These are phyloP conservation scores for Campopleginae sp. DNA, from an alignment of 2,888 invertebrate species.

Conservation along the genomic window DNA sequence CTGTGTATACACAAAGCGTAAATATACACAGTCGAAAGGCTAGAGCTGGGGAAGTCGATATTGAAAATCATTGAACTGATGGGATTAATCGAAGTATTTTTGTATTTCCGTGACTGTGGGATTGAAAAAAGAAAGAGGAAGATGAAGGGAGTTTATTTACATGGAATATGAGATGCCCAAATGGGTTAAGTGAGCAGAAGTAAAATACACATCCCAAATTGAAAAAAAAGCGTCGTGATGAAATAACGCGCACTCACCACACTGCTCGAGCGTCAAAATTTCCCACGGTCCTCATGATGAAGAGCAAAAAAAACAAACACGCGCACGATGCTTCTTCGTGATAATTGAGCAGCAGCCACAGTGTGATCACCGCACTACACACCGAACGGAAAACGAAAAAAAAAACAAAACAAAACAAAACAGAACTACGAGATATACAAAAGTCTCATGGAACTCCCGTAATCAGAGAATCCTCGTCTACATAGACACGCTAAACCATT, in stretches of 20 bases:
- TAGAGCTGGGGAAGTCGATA: neutral
- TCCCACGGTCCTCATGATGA: slow-evolving; percentile 66
- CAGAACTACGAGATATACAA: slow-evolving; percentile 35
- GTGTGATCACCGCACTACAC: slow-evolving; percentile 31
- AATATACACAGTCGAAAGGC: slow-evolving; percentile 6
- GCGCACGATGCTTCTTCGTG: slow-evolving; percentile 34
- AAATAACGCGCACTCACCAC: slow-evolving; percentile 67
- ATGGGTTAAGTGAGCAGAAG: slow-evolving; percentile 26
- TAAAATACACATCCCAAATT: slow-evolving; percentile 41
- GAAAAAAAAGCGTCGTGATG: slow-evolving; percentile 54
- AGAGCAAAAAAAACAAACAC: slow-evolving; percentile 31
- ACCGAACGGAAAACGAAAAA: slow-evolving; percentile 22
- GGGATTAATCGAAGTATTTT: neutral
- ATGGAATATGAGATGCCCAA: slow-evolving; percentile 39
- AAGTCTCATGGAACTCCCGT: slow-evolving; percentile 17
- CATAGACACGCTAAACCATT: slow-evolving; percentile 86
- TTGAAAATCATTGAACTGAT: neutral
- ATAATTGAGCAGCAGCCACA: slow-evolving; percentile 31
- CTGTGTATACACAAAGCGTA: slow-evolving; percentile 11
- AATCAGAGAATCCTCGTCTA: slow-evolving; percentile 24
- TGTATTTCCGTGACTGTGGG: neutral
- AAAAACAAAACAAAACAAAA: slow-evolving; percentile 36
- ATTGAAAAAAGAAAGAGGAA: neutral
- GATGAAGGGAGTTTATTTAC: slow-evolving; percentile 60
- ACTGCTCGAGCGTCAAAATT: slow-evolving; percentile 48